Evolutionary conservation across 2,888 invertebrate species (phyloP).

Genomic region (Unio pictorum): DNA sequence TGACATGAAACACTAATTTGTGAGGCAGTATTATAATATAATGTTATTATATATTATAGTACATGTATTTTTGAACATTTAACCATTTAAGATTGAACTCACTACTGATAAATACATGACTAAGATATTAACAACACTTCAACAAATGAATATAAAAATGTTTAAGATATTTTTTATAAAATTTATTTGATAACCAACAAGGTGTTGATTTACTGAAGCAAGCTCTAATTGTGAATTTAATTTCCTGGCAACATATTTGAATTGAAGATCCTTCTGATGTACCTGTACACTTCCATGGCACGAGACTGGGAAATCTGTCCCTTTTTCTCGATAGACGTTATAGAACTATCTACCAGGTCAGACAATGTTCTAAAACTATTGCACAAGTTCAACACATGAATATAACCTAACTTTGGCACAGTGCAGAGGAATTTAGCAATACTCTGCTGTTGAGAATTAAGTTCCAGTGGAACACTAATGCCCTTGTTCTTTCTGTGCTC

Average conservation of each 20-base stretch:
- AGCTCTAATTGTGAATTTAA: slow-evolving; percentile 1
- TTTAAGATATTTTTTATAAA: too few species aligned
- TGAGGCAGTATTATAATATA: too few species aligned
- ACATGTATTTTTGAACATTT: too few species aligned
- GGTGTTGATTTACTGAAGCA: too few species aligned
- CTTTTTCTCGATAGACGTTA: slow-evolving; percentile 31
- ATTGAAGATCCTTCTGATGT: slow-evolving; percentile 51
- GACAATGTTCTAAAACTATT: slow-evolving; percentile 48
- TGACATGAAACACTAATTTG: too few species aligned
- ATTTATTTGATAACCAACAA: too few species aligned
- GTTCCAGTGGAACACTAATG: slow-evolving; percentile 36
- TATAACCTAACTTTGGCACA: slow-evolving; percentile 56
- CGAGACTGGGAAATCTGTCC: slow-evolving; percentile 50
- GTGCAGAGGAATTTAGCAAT: slow-evolving; percentile 55
- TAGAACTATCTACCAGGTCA: slow-evolving; percentile 51
- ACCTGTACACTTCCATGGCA: slow-evolving; percentile 44
- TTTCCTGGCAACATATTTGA: slow-evolving; percentile 41
- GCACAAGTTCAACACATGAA: slow-evolving; percentile 58
- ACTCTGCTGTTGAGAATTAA: slow-evolving; percentile 36
- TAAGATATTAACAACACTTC: too few species aligned
- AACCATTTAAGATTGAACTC: too few species aligned
- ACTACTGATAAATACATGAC: too few species aligned
- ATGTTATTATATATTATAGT: too few species aligned
- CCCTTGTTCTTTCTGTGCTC: slow-evolving; percentile 54
- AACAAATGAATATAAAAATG: too few species aligned